A percentile compares a stretch with the other conserved stretches of the same genome.
Conservation (phyloP, 2,888 invertebrate species). For the Thymelicus acteon region DNA sequence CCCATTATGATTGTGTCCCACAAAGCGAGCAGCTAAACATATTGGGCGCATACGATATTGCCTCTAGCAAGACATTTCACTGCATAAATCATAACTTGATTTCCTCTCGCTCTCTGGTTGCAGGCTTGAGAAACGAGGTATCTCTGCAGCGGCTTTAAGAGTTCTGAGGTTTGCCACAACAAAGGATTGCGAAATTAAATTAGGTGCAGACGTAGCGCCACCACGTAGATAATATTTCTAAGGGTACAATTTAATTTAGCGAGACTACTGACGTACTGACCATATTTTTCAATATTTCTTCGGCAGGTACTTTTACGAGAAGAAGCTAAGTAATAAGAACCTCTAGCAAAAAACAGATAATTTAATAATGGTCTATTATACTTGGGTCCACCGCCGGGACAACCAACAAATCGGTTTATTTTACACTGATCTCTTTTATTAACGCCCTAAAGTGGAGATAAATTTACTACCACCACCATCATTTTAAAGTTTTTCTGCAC, state of each 20-base stretch:
- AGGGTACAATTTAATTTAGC: constrained; percentile 56
- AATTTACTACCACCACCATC: no score
- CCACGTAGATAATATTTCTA: constrained; percentile 64
- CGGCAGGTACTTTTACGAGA: background rate
- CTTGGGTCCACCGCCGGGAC: no score
- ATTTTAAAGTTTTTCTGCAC: no score
- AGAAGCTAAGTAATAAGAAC: no score
- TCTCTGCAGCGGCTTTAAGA: constrained; percentile 80
- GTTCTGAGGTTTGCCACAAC: constrained; percentile 71
- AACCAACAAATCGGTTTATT: no score
- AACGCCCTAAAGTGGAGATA: no score
- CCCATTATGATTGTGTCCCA: no score
- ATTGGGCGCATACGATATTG: constrained; percentile 55
- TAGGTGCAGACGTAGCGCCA: constrained; percentile 64
- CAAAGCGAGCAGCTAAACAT: background rate
- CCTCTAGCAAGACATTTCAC: constrained; percentile 76
- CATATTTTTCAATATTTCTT: background rate
- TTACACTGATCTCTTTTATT: no score
- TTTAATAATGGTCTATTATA: no score
- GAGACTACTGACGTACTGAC: constrained; percentile 17
- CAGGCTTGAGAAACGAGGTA: constrained; percentile 66
- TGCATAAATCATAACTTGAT: constrained; percentile 84
- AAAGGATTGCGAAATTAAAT: constrained; percentile 79
- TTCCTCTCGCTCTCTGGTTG: constrained; percentile 76
- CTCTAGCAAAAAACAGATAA: no score